These are phyloP conservation scores for Adelges cooleyi DNA, from an alignment of 1,140 invertebrate genomes.

Conservation along the genomic window DNA sequence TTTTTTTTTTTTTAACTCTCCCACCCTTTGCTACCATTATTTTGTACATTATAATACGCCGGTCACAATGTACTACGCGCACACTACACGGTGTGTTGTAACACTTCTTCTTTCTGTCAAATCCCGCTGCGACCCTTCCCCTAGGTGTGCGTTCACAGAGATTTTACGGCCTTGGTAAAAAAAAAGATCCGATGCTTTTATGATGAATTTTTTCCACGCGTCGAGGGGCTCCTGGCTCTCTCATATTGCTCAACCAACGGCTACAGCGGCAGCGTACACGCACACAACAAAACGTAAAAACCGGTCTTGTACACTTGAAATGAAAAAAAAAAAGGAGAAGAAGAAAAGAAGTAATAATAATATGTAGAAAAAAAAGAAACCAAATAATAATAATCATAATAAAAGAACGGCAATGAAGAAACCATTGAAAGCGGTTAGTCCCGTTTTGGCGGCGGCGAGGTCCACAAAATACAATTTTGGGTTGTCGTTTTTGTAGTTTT, in stretches of 20 bases:
- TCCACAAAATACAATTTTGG: background rate
- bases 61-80: background rate
- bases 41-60: background rate
- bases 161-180: conserved; percentile 15
- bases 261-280: background rate
- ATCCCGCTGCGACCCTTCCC: conserved; percentile 18
- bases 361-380: conserved; percentile 1
- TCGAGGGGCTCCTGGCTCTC: no score
- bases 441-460: conserved; percentile 3
- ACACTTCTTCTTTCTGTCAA: conserved; percentile 12
- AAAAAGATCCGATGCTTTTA: no score
- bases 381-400: background rate
- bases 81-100: conserved; percentile 2
- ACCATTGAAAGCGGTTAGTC: conserved; percentile 24
- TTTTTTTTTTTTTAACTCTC: background rate
- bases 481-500: background rate
- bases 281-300: background rate
- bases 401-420: conserved; percentile 15
- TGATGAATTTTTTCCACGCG: no score
- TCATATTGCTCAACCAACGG: no score
- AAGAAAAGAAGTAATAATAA: conserved; percentile 20
- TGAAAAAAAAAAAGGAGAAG: background rate
- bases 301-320: background rate
- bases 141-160: background rate
- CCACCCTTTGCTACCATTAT: background rate